These are phyloP conservation scores for Drosophila austrosaltans DNA, from an alignment of 2,888 invertebrate species.

Conservation along the genomic window DNA sequence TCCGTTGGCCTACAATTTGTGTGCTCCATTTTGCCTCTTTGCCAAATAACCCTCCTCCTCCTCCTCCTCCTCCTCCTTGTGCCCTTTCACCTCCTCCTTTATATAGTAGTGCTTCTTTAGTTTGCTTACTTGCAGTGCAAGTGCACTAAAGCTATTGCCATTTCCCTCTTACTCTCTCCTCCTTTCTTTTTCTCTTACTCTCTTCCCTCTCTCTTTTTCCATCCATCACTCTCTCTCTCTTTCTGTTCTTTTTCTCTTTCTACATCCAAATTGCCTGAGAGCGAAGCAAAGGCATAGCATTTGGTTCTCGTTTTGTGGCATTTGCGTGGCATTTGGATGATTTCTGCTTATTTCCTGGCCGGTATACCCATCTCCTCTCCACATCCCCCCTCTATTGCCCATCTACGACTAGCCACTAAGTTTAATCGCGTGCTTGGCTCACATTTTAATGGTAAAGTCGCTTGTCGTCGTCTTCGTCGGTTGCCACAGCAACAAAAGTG, in stretches of 20 bases:
- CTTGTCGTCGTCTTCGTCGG: conserved; percentile 30
- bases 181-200: background rate
- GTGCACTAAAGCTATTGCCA: conserved; percentile 26
- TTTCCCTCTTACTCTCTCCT: background rate
- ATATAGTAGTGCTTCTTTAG: no score
- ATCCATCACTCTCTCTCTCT: background rate
- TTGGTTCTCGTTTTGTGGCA: conserved; percentile 46
- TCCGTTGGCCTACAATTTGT: conserved; percentile 36
- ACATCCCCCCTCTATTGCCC: background rate
- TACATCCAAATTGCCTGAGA: conserved; percentile 19
- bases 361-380: background rate
- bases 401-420: conserved; percentile 12
- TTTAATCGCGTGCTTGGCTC: conserved; percentile 72
- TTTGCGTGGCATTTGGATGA: conserved; percentile 72
- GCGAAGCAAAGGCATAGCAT: conserved; percentile 37
- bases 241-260: background rate
- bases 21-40: conserved; percentile 69
- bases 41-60: conserved; percentile 43
- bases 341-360: conserved; percentile 69
- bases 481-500: conserved; percentile 68
- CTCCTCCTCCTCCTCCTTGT: conserved; percentile 32
- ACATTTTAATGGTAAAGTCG: conserved; percentile 68
- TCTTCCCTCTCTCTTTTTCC: background rate
- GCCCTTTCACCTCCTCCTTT: conserved; percentile 20
- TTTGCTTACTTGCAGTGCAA: conserved; percentile 25